phyloP scores from a whole-genome alignment of 2,113 vertebrate genomes.

The Coregonus clupeaformis region DNA sequence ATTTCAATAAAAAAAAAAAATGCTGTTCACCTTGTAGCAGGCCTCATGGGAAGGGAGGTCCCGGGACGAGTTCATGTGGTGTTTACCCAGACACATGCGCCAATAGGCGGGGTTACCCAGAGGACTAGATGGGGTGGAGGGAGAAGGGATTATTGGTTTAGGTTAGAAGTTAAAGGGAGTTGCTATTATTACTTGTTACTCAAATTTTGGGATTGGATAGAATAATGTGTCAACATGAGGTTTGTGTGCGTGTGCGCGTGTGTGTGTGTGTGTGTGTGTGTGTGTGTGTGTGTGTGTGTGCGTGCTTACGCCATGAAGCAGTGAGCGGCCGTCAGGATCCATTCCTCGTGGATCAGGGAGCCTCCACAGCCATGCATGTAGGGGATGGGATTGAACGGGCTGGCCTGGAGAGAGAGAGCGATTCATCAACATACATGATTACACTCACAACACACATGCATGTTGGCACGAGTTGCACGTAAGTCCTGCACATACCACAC shows the following conservation, averaged over 20 bases:
- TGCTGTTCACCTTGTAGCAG: conserved; percentile 56
- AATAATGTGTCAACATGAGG: background rate
- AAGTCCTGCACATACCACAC: background rate
- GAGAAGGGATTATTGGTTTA: background rate
- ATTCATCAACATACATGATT: background rate
- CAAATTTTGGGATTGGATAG: background rate
- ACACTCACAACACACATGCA: background rate
- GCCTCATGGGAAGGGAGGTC: conserved; percentile 57
- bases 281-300: background rate
- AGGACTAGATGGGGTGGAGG: conserved; percentile 26
- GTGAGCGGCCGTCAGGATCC: conserved; percentile 76
- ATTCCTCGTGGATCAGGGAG: conserved; percentile 72
- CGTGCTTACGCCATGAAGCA: conserved; percentile 67
- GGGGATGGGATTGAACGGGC: conserved; percentile 20
- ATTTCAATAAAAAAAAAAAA: conserved; percentile 5
- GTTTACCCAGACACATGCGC: conserved; percentile 71
- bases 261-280: background rate
- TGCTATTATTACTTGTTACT: too few relatives aligned
- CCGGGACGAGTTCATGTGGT: conserved; percentile 68
- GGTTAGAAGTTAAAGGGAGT: background rate
- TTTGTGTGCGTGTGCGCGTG: background rate
- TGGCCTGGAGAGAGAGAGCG: conserved; percentile 42
- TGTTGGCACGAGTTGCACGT: background rate
- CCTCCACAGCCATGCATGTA: conserved; percentile 71
- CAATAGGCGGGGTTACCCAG: conserved; percentile 45